These are phyloP conservation scores for Trachurus trachurus DNA, from an alignment of 2,797 vertebrate species.

Conservation along the genomic window DNA sequence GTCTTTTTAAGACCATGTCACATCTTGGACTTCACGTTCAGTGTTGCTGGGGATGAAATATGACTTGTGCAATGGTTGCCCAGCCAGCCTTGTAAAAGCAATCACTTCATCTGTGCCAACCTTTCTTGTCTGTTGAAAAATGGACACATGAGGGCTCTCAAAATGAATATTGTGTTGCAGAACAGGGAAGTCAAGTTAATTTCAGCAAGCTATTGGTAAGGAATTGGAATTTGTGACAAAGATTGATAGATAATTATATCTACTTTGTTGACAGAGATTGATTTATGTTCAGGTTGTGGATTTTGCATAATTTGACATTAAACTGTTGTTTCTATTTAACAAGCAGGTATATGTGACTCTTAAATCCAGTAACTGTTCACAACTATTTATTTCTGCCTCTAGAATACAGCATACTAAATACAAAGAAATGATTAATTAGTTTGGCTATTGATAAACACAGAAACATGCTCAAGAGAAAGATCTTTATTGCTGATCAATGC, in stretches of 20 bases:
- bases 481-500: constrained; percentile 14
- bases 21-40: constrained; percentile 47
- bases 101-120: constrained; percentile 63
- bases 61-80: constrained; percentile 47
- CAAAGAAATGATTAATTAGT: constrained; percentile 42
- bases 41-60: constrained; percentile 51
- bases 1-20: constrained; percentile 64
- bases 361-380: neutral
- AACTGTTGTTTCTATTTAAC: constrained; percentile 11
- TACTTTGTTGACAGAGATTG: constrained; percentile 18
- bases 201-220: constrained; percentile 27
- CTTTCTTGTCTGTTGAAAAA: constrained; percentile 60
- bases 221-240: constrained; percentile 54
- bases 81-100: constrained; percentile 70
- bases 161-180: constrained; percentile 34
- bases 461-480: neutral
- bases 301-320: constrained; percentile 31
- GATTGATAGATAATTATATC: constrained; percentile 35
- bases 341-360: constrained; percentile 21
- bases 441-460: neutral
- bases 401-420: constrained; percentile 38
- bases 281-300: constrained; percentile 14
- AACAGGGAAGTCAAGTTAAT: constrained; percentile 44
- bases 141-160: constrained; percentile 36
- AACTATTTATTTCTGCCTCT: neutral